Percentiles rank a stretch among this genome's conserved stretches.
Evolutionary conservation across 2,113 vertebrate genomes (phyloP).

Genomic region (Xiphophorus maculatus): DNA sequence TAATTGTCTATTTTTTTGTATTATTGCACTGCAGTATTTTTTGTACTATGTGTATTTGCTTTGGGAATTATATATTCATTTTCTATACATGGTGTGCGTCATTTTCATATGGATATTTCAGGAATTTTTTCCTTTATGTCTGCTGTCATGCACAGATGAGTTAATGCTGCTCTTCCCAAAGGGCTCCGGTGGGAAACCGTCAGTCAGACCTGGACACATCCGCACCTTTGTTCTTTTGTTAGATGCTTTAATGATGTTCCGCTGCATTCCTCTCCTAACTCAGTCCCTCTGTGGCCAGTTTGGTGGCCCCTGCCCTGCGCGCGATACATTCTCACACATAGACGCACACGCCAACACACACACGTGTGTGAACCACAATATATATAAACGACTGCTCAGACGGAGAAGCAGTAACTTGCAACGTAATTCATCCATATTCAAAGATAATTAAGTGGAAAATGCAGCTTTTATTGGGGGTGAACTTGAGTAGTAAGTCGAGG

Average conservation of each 20-base stretch:
- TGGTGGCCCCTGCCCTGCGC: conserved; percentile 58
- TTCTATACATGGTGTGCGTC: background rate
- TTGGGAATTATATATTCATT: background rate
- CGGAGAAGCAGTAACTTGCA: background rate
- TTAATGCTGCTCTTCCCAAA: conserved; percentile 52
- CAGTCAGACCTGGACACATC: conserved; percentile 69
- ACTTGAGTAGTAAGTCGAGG: background rate
- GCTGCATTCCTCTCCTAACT: conserved; percentile 82
- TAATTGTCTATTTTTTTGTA: background rate
- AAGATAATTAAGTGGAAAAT: conserved; percentile 7
- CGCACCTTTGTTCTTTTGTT: conserved; percentile 82
- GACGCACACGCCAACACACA: conserved; percentile 32
- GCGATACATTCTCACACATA: conserved; percentile 2
- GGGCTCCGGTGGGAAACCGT: conserved; percentile 41
- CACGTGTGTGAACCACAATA: background rate
- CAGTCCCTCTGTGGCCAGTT: conserved; percentile 76
- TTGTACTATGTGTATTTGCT: background rate
- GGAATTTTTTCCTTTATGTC: background rate
- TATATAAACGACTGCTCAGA: background rate
- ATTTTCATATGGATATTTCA: conserved; percentile 39
- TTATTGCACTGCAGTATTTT: too few relatives aligned
- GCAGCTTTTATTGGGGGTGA: conserved; percentile 44
- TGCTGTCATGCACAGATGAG: conserved; percentile 66
- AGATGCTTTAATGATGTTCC: conserved; percentile 83
- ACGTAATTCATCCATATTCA: background rate